A percentile compares a stretch with the other conserved stretches of the same genome.
Evolutionary conservation across 2,797 vertebrate genomes (phyloP).

Genomic region (Knipowitschia caucasica): DNA sequence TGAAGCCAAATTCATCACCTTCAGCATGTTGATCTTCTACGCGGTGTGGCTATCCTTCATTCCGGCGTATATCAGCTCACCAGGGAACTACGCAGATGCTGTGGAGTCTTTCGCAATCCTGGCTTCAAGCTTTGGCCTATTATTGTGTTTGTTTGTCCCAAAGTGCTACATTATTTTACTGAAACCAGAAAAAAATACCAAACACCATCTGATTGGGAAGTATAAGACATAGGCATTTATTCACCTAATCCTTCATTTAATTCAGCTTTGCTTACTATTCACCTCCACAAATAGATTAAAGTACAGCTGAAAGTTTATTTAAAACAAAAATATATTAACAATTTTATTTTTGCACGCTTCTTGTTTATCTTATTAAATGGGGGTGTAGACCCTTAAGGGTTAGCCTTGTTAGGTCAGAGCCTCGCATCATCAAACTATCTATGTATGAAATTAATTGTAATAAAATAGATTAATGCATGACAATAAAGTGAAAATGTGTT

Average conservation of each 20-base stretch:
- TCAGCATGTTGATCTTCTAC: conserved; percentile 78
- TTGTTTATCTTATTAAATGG: no score
- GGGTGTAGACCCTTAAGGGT: no score
- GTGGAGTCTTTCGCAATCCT: conserved; percentile 78
- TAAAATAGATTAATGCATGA: no score
- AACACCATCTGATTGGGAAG: conserved; percentile 69
- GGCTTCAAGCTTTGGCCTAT: conserved; percentile 70
- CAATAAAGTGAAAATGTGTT: no score
- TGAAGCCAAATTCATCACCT: conserved; percentile 77
- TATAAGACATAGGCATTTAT: conserved; percentile 36
- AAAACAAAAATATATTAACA: no score
- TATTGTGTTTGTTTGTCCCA: conserved; percentile 71
- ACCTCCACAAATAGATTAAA: no score
- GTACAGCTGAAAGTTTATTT: no score
- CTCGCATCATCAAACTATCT: no score
- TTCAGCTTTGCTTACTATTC: neutral
- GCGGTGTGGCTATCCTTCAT: conserved; percentile 79
- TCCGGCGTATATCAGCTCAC: conserved; percentile 76
- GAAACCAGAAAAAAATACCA: conserved; percentile 72
- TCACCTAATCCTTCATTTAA: neutral
- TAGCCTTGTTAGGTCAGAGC: no score
- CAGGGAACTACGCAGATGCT: conserved; percentile 73
- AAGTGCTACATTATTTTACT: conserved; percentile 75
- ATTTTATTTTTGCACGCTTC: no score
- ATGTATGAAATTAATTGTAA: no score